These are phyloP conservation scores for Virgularia gustaviana DNA, from an alignment of 92 coral and sea anemone species.

Conservation along the genomic window DNA sequence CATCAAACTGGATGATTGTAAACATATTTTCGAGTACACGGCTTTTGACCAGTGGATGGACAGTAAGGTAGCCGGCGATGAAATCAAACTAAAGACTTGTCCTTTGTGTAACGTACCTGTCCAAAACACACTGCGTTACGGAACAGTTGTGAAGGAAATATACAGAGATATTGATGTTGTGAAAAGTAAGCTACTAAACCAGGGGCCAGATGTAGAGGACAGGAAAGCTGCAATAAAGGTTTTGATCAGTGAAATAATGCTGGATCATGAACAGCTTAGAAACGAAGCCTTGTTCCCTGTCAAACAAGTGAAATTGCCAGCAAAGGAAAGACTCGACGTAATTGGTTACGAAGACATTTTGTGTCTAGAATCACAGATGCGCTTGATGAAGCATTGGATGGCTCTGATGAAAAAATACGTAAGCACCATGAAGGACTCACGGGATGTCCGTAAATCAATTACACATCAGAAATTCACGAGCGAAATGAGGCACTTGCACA, in stretches of 20 bases:
- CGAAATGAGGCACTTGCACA: constrained; percentile 40
- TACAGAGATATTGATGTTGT: constrained; percentile 63
- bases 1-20: constrained; percentile 65
- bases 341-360: background rate
- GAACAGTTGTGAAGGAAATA: constrained; percentile 58
- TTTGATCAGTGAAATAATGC: background rate
- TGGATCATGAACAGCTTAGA: no score
- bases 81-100: constrained; percentile 64
- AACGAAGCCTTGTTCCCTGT: no score
- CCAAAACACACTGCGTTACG: constrained; percentile 64
- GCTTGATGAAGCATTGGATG: constrained; percentile 17
- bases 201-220: constrained; percentile 20
- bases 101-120: constrained; percentile 72
- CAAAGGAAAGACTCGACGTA: no score
- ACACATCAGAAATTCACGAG: constrained; percentile 10
- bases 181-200: constrained; percentile 45
- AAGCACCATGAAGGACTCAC: background rate
- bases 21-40: constrained; percentile 68
- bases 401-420: background rate
- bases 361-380: constrained; percentile 14
- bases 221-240: background rate
- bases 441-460: background rate
- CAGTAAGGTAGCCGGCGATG: background rate
- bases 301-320: background rate
- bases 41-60: constrained; percentile 63